Base-by-base conservation (phyloP, 1,140 invertebrate genomes). In the Drosophila parabipectinata region DNA sequence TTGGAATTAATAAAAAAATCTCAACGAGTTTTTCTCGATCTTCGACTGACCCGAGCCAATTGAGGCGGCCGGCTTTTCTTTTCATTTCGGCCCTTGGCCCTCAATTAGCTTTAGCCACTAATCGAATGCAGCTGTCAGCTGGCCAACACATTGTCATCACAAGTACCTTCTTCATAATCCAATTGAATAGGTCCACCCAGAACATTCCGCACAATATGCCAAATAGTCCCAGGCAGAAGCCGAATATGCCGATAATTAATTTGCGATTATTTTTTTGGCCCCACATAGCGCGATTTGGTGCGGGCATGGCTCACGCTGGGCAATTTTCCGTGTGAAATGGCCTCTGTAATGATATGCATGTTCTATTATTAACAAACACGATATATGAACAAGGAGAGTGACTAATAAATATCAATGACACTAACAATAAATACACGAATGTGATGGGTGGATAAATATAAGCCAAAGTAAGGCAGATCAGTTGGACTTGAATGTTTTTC, bases 161-260 rank as follows among this genome's bases (percentile, higher is more conserved):
- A 72, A 71, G 79, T 75, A 91, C 90, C 90, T 90, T 91, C 4
- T 85, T 75, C 81, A 91, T 83, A 45, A 91, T 90, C 71, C 63
- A 75, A 83, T 90, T 72, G 79, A 91, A 91, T 30, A 91, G 59
- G 48, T 91, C 79, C 58, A 77, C 83, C 90, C 87, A 91, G 76
- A 91, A 91, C 87, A 91, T 87, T 55, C 87, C 90, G 44, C 66
- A 90, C 54, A 90, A 58, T 21, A 91, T 79, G 44, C 90, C 90
- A 47, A 83, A 83, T 6, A 91, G 45, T 52, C 83, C 80, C 53
- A 91, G 78, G 53, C 80, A 79, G 53, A 91, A 79, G n/a, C 90
- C 90, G 32, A 82, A 76, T 28, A 88, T 61, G 50, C 80, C 69
- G 34, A 88, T 83, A 61, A 88, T 74, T 60, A 89, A 39, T 30